A percentile compares a stretch with the other conserved stretches of the same genome.
phyloP scores from a whole-genome alignment of 1,140 invertebrate species.

The Nixonia krombeini region DNA sequence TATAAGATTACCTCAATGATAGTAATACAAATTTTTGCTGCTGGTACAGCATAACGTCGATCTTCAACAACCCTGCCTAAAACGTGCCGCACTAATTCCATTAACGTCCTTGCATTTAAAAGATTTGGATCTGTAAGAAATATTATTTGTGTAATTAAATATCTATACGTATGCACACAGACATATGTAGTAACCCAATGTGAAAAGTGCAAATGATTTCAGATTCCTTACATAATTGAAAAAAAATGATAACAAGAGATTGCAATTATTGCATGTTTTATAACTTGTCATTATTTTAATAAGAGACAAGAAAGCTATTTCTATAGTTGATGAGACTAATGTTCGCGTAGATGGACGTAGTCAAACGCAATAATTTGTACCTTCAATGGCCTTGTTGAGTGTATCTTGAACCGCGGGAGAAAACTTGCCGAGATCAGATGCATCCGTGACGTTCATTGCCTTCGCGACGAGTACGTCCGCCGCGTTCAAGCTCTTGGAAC shows the following conservation, averaged over 20 bases:
- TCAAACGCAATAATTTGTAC: slow-evolving; percentile 52
- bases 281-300: background rate
- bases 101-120: slow-evolving; percentile 81
- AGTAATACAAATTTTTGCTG: slow-evolving; percentile 84
- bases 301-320: background rate
- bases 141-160: background rate
- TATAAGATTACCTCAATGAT: slow-evolving; percentile 79
- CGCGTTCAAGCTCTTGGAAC: slow-evolving; percentile 85
- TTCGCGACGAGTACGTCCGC: slow-evolving; percentile 73
- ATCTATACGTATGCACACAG: no score
- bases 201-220: no score
- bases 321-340: background rate
- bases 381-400: slow-evolving; percentile 80
- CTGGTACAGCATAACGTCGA: slow-evolving; percentile 82
- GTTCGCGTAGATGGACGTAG: no score
- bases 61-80: slow-evolving; percentile 84
- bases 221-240: no score
- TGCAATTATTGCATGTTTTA: background rate
- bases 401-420: slow-evolving; percentile 79
- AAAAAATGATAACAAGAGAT: background rate
- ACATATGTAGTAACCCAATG: no score
- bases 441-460: slow-evolving; percentile 76
- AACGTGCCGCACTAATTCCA: slow-evolving; percentile 87
- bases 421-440: slow-evolving; percentile 82
- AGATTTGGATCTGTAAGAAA: slow-evolving; percentile 80